Conservation (phyloP, 2,113 vertebrate genomes). For the Cyrtonyx montezumae region DNA sequence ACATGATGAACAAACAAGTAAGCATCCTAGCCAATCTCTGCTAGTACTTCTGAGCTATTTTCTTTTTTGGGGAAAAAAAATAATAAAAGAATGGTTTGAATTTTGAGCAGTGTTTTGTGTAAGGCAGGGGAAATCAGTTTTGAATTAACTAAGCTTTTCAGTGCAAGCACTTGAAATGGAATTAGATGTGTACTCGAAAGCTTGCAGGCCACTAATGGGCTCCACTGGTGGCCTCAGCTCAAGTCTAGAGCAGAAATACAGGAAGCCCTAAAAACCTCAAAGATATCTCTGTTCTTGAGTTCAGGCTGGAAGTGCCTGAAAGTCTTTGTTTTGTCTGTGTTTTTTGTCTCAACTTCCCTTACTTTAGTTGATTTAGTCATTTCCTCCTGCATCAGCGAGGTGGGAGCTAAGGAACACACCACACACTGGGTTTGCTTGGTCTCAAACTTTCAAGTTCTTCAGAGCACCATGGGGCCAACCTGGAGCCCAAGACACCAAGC, state of each 20-base stretch:
- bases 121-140: fast-evolving
- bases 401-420: not conserved
- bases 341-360: not conserved
- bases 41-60: not conserved
- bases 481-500: not conserved
- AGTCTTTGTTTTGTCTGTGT: not conserved
- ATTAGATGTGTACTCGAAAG: not conserved
- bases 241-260: not conserved
- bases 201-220: not conserved
- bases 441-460: not conserved
- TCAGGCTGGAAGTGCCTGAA: not conserved
- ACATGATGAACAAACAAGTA: not conserved
- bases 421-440: not conserved
- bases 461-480: not conserved
- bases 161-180: not conserved
- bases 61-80: not conserved
- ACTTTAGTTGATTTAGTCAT: not conserved
- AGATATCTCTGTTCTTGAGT: not conserved
- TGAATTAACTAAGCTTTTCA: not conserved
- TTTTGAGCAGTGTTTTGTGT: not conserved
- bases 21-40: not conserved
- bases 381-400: not conserved
- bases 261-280: not conserved
- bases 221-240: not conserved
- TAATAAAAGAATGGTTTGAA: not conserved